A percentile compares a stretch with the other conserved stretches of the same genome.
Evolutionary conservation across 2,797 vertebrate species (phyloP).

Genomic region (Acanthopagrus latus): DNA sequence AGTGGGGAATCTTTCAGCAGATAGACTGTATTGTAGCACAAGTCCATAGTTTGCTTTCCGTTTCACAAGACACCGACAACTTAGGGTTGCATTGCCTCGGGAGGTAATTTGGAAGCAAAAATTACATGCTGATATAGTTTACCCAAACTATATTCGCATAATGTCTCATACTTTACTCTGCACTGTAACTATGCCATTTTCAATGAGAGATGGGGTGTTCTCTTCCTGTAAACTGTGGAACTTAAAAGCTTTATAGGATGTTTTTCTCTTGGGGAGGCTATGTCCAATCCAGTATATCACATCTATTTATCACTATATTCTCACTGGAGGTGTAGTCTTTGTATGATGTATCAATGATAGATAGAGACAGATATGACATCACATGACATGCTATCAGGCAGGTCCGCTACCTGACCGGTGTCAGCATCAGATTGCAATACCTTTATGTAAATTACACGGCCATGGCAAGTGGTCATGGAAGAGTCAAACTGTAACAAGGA

Average conservation of each 20-base stretch:
- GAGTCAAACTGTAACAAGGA: neutral
- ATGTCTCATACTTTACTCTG: neutral
- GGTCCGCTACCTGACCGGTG: neutral
- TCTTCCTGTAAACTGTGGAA: no score
- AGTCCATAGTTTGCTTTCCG: neutral
- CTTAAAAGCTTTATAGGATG: no score
- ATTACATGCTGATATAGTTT: neutral
- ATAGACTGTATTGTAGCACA: neutral
- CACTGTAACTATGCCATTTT: neutral
- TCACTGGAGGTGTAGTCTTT: neutral
- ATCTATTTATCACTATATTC: neutral
- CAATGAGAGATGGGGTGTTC: no score
- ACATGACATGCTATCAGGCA: neutral
- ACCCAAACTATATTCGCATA: neutral
- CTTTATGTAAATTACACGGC: neutral
- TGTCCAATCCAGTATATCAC: neutral
- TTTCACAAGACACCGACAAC: neutral
- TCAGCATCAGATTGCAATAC: neutral
- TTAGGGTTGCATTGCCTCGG: neutral
- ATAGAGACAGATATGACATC: neutral
- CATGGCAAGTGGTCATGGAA: neutral
- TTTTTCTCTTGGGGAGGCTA: neutral
- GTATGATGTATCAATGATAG: neutral
- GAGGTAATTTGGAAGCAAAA: neutral
- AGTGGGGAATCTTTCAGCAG: neutral